Conservation (phyloP, 1,140 invertebrate species). For the Drosophila watanabei region DNA sequence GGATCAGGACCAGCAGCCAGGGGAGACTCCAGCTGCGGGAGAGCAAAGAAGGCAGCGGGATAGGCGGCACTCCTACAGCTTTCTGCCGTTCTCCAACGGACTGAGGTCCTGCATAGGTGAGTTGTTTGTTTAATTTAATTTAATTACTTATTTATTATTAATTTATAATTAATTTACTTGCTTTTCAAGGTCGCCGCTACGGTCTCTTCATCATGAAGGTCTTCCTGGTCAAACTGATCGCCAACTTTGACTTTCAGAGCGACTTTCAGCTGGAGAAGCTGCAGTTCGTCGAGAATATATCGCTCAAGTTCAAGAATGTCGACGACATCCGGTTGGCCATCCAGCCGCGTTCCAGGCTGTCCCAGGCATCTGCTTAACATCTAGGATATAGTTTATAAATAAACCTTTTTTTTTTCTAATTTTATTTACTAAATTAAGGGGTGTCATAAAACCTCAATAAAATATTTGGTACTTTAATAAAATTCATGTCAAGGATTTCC, state of each 20-base stretch:
- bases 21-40: not conserved
- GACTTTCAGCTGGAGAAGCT: constrained; percentile 60
- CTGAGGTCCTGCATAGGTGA: constrained; percentile 89
- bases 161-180: not conserved
- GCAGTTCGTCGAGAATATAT: constrained; percentile 77
- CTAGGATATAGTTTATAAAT: not conserved
- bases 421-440: not conserved
- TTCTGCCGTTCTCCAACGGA: constrained; percentile 91
- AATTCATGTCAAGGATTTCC: constrained; percentile 7
- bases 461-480: not conserved
- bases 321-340: constrained; percentile 70
- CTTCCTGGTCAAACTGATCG: constrained; percentile 73
- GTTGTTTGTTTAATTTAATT: too few relatives aligned
- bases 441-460: constrained; percentile 5
- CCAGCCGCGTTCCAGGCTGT: constrained; percentile 35
- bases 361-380: constrained; percentile 9
- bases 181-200: constrained; percentile 64
- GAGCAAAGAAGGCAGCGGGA: constrained; percentile 4
- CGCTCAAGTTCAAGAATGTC: constrained; percentile 75
- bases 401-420: constrained; percentile 8
- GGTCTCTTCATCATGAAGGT: constrained; percentile 78
- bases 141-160: too few relatives aligned
- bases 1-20: constrained; percentile 11
- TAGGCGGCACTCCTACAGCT: constrained; percentile 89
- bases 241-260: constrained; percentile 67